A percentile compares a stretch with the other conserved stretches of the same genome.
Evolutionary conservation across 2,797 vertebrate genomes (phyloP).

Genomic region (Helarctos malayanus): DNA sequence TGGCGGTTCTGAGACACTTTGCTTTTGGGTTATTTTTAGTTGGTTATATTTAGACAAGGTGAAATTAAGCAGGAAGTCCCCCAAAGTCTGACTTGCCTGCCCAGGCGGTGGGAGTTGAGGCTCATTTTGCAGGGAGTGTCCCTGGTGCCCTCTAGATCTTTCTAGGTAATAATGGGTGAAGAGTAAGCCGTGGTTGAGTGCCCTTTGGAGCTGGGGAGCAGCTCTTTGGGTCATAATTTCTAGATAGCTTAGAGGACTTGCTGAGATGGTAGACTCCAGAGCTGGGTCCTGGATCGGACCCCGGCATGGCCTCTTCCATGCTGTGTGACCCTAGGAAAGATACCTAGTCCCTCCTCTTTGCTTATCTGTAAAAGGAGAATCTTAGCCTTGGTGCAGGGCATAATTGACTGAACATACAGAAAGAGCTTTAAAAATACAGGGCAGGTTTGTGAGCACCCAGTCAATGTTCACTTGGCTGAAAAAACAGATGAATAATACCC

Average conservation of each 20-base stretch:
- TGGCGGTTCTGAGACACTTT: constrained; percentile 28
- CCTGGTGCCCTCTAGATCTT: not conserved
- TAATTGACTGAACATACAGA: not conserved
- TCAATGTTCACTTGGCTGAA: not conserved
- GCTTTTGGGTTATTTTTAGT: constrained; percentile 79
- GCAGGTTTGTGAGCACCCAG: not conserved
- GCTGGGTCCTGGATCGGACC: not conserved
- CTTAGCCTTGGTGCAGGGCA: not conserved
- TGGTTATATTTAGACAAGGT: constrained; percentile 78
- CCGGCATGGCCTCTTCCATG: not conserved
- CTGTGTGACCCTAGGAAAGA: not conserved
- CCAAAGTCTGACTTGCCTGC: constrained; percentile 61
- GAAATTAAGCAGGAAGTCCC: constrained; percentile 77
- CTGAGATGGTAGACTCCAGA: not conserved
- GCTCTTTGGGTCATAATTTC: not conserved
- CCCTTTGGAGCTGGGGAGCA: not conserved
- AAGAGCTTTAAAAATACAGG: not conserved
- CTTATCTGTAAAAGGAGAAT: not conserved
- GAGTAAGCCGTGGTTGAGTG: not conserved
- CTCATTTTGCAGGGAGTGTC: constrained; percentile 19
- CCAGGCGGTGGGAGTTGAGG: not conserved
- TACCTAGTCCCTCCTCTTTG: not conserved
- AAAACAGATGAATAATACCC: not conserved
- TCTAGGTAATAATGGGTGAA: not conserved
- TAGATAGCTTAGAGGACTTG: not conserved